These are phyloP conservation scores for Erythrolamprus reginae DNA, from an alignment of 2,113 vertebrate genomes.

Conservation along the genomic window DNA sequence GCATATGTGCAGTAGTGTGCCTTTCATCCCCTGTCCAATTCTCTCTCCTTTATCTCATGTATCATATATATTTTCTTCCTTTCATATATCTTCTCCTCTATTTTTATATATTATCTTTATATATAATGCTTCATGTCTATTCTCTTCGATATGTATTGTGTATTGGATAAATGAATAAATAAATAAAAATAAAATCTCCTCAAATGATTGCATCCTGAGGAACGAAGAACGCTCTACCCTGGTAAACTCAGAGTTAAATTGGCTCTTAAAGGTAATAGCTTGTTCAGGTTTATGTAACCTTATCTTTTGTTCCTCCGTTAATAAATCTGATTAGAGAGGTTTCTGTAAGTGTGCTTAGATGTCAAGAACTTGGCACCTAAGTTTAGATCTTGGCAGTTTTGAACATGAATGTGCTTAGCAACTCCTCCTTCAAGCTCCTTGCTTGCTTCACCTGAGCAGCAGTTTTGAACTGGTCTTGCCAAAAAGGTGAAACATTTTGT, in stretches of 20 bases:
- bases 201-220: not conserved
- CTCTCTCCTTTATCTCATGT: no score
- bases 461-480: not conserved
- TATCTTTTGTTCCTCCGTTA: not conserved
- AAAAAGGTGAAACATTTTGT: not conserved
- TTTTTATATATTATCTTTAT: no score
- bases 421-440: not conserved
- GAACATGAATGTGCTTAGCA: not conserved
- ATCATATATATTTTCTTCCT: no score
- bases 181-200: no score
- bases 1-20: no score
- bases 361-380: not conserved
- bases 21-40: no score
- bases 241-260: not conserved
- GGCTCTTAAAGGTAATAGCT: not conserved
- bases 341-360: not conserved
- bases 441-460: not conserved
- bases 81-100: no score
- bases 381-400: not conserved
- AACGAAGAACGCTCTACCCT: not conserved
- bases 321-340: not conserved
- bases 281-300: not conserved
- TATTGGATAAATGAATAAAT: no score
- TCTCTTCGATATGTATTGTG: no score
- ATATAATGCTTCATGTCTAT: no score